Evolutionary conservation across 2,888 invertebrate genomes (phyloP).

Genomic region (Dynastes maya): DNA sequence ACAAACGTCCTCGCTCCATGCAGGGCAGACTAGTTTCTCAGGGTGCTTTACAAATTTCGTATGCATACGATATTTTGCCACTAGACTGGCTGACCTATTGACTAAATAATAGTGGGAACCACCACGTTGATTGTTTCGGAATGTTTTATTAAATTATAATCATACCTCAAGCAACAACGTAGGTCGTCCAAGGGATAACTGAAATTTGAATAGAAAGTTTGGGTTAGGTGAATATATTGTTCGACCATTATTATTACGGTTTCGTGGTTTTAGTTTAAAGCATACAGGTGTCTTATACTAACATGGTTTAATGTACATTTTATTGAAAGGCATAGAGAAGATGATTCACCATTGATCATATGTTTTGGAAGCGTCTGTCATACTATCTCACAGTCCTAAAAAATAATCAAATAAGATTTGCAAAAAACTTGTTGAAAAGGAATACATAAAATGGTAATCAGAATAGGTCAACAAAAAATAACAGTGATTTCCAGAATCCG

Average conservation of each 20-base stretch:
- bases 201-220: constrained; percentile 4
- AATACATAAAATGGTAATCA: too few relatives aligned
- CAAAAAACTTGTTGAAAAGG: too few relatives aligned
- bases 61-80: constrained; percentile 26
- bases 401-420: too few relatives aligned
- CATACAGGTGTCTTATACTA: too few relatives aligned
- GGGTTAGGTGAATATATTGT: background rate
- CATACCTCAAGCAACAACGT: constrained; percentile 3
- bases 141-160: constrained; percentile 40
- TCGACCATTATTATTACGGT: constrained; percentile 8
- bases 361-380: too few relatives aligned
- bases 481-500: too few relatives aligned
- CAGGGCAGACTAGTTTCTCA: background rate
- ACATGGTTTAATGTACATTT: too few relatives aligned
- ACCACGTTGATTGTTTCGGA: constrained; percentile 12
- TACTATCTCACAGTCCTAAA: too few relatives aligned
- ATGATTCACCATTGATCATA: too few relatives aligned
- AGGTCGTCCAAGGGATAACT: background rate
- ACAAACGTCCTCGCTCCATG: background rate
- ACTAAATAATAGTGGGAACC: constrained; percentile 15
- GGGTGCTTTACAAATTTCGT: constrained; percentile 1
- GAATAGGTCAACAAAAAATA: too few relatives aligned
- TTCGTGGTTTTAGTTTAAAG: background rate
- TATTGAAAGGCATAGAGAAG: too few relatives aligned
- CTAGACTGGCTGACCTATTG: constrained; percentile 21